These are phyloP conservation scores for Diloba caeruleocephala DNA, from an alignment of 2,888 invertebrate genomes.

Conservation along the genomic window DNA sequence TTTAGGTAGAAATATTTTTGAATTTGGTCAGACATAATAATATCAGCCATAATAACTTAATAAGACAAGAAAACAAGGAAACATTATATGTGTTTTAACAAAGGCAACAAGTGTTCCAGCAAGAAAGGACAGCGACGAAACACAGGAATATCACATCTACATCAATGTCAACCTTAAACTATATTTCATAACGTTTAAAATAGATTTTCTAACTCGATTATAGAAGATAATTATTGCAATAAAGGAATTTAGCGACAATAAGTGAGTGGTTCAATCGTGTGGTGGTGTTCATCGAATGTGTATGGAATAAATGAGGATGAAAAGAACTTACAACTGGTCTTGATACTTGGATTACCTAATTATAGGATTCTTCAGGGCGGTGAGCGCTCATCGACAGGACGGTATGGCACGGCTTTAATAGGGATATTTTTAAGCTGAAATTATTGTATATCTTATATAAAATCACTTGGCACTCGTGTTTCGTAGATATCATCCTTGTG, in stretches of 20 bases:
- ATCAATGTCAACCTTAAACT: constrained; percentile 7
- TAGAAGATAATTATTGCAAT: constrained; percentile 40
- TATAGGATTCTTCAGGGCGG: no score
- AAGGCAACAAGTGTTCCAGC: constrained; percentile 24
- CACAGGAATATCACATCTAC: neutral
- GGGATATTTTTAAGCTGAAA: no score
- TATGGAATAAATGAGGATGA: no score
- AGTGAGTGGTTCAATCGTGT: no score
- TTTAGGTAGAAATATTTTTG: neutral
- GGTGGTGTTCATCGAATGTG: no score
- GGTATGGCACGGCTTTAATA: no score
- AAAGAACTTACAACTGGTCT: no score
- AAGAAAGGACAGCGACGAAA: constrained; percentile 12
- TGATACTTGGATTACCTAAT: no score
- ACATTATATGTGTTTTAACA: constrained; percentile 35
- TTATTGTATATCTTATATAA: no score
- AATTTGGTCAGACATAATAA: neutral
- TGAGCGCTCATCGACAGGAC: no score
- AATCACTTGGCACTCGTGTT: no score
- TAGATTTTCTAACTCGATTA: constrained; percentile 1
- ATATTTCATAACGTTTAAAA: neutral
- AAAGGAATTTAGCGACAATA: constrained; percentile 25
- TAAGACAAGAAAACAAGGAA: constrained; percentile 15
- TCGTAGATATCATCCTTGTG: no score
- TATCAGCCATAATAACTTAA: constrained; percentile 21